Evolutionary conservation across 1,140 invertebrate genomes (phyloP), one percentile per base, ranked within the genome.

Genomic region (Bicyclus anynana): DNA sequence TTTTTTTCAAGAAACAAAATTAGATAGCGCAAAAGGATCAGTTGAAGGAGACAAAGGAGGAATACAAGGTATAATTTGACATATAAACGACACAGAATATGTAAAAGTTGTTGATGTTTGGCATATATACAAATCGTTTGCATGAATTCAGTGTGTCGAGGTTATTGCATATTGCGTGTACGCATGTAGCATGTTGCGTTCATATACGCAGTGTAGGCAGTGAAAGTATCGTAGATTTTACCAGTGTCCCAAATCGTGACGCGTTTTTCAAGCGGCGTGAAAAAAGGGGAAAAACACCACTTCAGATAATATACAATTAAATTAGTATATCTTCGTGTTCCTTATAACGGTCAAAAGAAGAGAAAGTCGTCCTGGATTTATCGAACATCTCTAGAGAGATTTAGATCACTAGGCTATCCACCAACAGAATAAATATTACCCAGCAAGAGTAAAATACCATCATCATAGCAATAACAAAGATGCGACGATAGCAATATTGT

Each of bases 181-280:
- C n/a, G 3, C 29, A 38, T 50, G 12, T 57, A 18, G 13, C 33
- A 33, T 50, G 12, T 57, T 33, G 13, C 33, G 20, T 47, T 10
- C 14, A 33, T 17, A 12, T 51, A 26, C 29, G 46, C 49, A 55
- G 65, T 59, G 60, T 60, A 54, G 59, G 63, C 49, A 47, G 62
- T 65, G 51, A 47, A 26, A 66, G 64, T 59, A 66, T 77, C 76
- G 73, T 74, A 68, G 72, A 67, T 80, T 76, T 87, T 87, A 87
- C 84, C 84, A 87, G 84, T 88, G 83, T 88, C 76, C 82, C 80
- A 79, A 80, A 80, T 72, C 69, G 84, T 88, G 84, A 86, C 80
- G 81, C 81, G 78, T 44, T 65, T 68, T 77, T 85, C 81, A 88
- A 88, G 84, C 84, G 83, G 84, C 84, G 84, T 88, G 84, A 79